Evolutionary conservation across 2,797 vertebrate genomes (phyloP).

Genomic region (Synanceia verrucosa): DNA sequence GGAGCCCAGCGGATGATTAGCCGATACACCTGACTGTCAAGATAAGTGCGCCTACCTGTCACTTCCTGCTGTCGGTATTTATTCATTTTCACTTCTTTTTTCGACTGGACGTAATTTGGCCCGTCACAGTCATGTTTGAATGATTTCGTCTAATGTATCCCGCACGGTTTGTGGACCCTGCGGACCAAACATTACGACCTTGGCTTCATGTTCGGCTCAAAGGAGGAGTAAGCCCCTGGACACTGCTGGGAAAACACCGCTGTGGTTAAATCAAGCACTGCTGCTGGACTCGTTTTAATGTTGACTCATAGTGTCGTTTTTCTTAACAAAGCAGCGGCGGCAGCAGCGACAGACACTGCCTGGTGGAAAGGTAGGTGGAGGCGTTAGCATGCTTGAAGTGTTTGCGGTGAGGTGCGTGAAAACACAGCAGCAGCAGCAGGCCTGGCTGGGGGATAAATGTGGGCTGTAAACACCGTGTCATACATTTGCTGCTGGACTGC

Average conservation of each 20-base stretch:
- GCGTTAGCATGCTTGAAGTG: not conserved
- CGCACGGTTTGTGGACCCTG: slow-evolving; percentile 43
- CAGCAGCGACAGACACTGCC: slow-evolving; percentile 16
- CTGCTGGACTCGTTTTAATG: slow-evolving; percentile 18
- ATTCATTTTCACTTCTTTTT: slow-evolving; percentile 44
- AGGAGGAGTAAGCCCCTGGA: slow-evolving; percentile 47
- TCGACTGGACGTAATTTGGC: slow-evolving; percentile 5
- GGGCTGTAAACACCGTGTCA: slow-evolving; percentile 11
- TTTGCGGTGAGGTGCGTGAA: not conserved
- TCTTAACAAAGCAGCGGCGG: not conserved
- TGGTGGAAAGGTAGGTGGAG: slow-evolving; percentile 40
- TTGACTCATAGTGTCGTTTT: slow-evolving; percentile 14
- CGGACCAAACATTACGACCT: slow-evolving; percentile 56
- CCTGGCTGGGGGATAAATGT: slow-evolving; percentile 11
- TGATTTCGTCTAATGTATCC: slow-evolving; percentile 60
- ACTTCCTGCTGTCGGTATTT: slow-evolving; percentile 76
- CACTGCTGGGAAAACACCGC: slow-evolving; percentile 34
- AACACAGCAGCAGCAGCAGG: slow-evolving; percentile 22
- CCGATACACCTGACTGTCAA: slow-evolving; percentile 60
- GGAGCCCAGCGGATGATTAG: slow-evolving; percentile 57
- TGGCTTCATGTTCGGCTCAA: slow-evolving; percentile 58
- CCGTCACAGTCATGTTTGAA: slow-evolving; percentile 56
- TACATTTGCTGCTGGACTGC: not conserved
- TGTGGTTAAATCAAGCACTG: slow-evolving; percentile 23
- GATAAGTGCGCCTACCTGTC: slow-evolving; percentile 68